phyloP scores from a whole-genome alignment of 2,797 vertebrate species.

The Macrochelys suwanniensis region DNA sequence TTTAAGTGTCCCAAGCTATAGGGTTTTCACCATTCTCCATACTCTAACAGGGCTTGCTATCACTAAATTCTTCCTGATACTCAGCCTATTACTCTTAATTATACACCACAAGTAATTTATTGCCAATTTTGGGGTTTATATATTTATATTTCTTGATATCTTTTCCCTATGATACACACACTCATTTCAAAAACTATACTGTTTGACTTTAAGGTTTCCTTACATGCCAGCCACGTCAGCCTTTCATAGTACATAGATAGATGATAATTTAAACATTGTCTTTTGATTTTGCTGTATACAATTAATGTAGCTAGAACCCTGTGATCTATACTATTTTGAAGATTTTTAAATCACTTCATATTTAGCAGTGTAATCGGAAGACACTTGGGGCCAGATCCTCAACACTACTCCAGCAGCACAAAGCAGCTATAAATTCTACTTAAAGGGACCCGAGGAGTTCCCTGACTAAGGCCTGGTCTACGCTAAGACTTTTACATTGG shows the following conservation, averaged over 20 bases:
- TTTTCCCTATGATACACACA: not conserved
- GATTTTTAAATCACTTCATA: not conserved
- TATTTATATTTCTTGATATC: not conserved
- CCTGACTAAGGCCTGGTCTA: not conserved
- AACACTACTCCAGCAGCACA: not conserved
- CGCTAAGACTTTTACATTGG: no score
- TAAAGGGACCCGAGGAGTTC: not conserved
- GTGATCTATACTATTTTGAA: not conserved
- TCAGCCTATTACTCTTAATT: not conserved
- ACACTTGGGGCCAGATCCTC: not conserved
- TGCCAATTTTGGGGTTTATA: not conserved
- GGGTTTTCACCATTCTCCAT: not conserved
- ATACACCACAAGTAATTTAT: not conserved
- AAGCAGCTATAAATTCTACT: not conserved
- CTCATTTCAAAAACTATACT: not conserved
- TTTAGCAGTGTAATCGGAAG: not conserved
- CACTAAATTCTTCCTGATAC: not conserved
- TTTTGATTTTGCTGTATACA: not conserved
- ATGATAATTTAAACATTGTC: not conserved
- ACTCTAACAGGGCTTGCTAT: not conserved
- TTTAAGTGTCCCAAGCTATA: not conserved
- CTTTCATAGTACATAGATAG: not conserved
- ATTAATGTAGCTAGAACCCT: not conserved
- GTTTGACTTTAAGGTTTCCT: not conserved
- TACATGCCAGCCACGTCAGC: not conserved